Evolutionary conservation across 2,113 vertebrate species (phyloP), one percentile per base, ranked within the genome.

Genomic region (Todiramphus chloris): DNA sequence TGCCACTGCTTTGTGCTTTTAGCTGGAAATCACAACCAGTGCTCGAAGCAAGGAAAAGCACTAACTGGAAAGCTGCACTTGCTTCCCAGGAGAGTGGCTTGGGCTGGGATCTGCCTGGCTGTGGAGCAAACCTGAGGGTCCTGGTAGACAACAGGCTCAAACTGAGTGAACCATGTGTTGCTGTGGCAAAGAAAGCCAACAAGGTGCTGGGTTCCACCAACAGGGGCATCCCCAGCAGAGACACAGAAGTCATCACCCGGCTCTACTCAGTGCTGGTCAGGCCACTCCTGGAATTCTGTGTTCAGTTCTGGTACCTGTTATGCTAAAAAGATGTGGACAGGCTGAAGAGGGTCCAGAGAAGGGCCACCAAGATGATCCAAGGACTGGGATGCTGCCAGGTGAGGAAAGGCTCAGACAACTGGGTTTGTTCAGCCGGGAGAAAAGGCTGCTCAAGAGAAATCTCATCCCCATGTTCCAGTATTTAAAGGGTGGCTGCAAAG

Each of bases 1-100:
- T 3, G 25, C 27, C 83, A 3, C 56, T 4, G 24, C 0, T 12
- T 7, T 5, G 31, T 2, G 13, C 14, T 27, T 11, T 7, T 1
- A 21, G 13, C 75, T 11, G 46, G 7, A 27, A 82, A 83, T 24
- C 27, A 19, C 33, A 43, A 2, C 33, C 3, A 12, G 0, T 0
- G 2, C 35, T 72, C 17, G 4, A 16, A 77, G 41, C 30, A 9
- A 16, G 53, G 6, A 53, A 37, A 17, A 41, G 31, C 64, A 23
- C 13, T 2, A 9, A 3, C 8, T 5, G 58, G 33, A n/a, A 60
- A n/a, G n/a, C 48, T 11, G 16, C 27, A 1, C 23, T 12, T 7
- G 2, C 21, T 44, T 43, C 37, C 37, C 41, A 67, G 64, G 64
- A 46, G 41, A 16, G 43, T 18, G 31, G 64, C 41, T 46, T 19